Evolutionary conservation across 2,113 vertebrate species (phyloP).

Genomic region (Silurus asotus): DNA sequence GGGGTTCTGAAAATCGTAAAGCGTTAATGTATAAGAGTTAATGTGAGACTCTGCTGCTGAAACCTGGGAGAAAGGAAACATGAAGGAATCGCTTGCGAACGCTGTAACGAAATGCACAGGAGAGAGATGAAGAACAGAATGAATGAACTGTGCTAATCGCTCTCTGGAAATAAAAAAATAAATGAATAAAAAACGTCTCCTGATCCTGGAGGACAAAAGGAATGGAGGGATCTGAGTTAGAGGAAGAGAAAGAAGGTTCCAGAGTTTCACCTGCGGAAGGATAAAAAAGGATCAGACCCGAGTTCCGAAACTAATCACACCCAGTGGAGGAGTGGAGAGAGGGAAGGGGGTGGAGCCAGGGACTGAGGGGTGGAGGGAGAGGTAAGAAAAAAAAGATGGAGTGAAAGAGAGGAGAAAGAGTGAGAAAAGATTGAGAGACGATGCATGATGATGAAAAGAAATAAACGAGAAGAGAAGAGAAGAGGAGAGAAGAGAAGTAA

Average conservation of each 20-base stretch:
- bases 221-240: not conserved
- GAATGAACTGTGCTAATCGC: not conserved
- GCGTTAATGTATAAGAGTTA: not conserved
- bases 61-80: no score
- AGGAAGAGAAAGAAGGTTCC: not conserved
- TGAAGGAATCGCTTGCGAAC: not conserved
- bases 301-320: conserved; percentile 32
- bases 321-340: conserved; percentile 54
- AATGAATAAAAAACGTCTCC: no score
- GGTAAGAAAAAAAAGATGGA: not conserved
- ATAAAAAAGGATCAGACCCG: conserved; percentile 34
- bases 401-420: conserved; percentile 46
- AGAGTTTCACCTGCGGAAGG: not conserved
- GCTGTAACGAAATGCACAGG: not conserved
- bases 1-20: conserved; percentile 5
- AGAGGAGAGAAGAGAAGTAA: not conserved
- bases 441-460: not conserved
- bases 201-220: not conserved
- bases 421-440: not conserved
- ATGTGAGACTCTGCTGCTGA: not conserved
- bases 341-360: conserved; percentile 39
- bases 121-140: not conserved
- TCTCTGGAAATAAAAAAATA: no score
- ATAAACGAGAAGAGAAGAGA: not conserved
- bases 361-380: not conserved